phyloP scores from a whole-genome alignment of 1,140 invertebrate genomes.

The Anagrus nilaparvatae region DNA sequence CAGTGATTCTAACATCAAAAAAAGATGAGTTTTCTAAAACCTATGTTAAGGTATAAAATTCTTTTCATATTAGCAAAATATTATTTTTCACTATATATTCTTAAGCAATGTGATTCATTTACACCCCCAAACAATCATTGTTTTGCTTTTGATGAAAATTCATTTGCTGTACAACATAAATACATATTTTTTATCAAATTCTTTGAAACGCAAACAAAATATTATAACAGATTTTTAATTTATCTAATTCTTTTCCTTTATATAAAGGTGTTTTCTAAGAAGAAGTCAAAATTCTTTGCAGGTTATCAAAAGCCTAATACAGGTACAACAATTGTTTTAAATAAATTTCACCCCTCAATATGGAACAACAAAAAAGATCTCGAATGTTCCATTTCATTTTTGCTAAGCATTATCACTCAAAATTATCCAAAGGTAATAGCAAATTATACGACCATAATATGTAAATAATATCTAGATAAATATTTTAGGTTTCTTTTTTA shows the following conservation, averaged over 20 bases:
- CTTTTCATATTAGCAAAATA: conserved; percentile 4
- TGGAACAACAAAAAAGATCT: conserved; percentile 8
- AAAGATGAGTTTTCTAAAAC: conserved; percentile 16
- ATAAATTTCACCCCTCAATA: conserved; percentile 16
- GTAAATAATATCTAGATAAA: conserved; percentile 3
- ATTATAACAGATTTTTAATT: neutral
- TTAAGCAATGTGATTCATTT: too few species aligned
- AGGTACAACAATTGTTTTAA: conserved; percentile 28
- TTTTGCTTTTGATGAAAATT: neutral
- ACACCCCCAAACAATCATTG: too few species aligned
- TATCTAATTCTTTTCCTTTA: neutral
- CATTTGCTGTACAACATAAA: neutral
- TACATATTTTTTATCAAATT: conserved; percentile 2
- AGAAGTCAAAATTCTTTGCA: conserved; percentile 13
- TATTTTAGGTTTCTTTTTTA: conserved; percentile 30
- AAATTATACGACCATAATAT: conserved; percentile 8
- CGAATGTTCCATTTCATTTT: conserved; percentile 11
- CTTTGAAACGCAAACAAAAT: conserved; percentile 16
- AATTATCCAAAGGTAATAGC: conserved; percentile 22
- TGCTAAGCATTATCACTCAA: conserved; percentile 19
- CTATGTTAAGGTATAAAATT: conserved; percentile 23
- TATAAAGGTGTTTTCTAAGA: neutral
- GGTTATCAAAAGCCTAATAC: conserved; percentile 20
- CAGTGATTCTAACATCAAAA: conserved; percentile 25
- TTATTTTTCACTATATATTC: conserved; percentile 11